phyloP scores from a whole-genome alignment of 92 coral and sea anemone species.

The Galaxea fascicularis region DNA sequence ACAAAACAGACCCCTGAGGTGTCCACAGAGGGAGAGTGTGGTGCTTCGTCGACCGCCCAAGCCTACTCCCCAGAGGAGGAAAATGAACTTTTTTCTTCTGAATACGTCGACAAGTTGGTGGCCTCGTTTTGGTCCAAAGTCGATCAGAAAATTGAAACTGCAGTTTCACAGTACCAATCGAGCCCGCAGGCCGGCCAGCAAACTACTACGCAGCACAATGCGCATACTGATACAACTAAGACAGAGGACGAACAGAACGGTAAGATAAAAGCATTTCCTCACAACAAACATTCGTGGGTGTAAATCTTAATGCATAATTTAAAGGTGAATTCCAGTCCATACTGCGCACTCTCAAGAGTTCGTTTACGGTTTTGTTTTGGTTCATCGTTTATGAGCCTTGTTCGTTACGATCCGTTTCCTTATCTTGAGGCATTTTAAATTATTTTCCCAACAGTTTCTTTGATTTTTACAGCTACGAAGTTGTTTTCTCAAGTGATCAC shows the following conservation, averaged over 20 bases:
- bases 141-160: constrained; percentile 74
- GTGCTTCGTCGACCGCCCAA: not conserved
- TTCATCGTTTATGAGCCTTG: too few relatives aligned
- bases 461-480: too few relatives aligned
- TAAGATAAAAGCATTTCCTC: not conserved
- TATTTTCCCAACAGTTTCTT: too few relatives aligned
- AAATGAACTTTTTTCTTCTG: constrained; percentile 59
- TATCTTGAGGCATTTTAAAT: too few relatives aligned
- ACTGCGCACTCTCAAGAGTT: too few relatives aligned
- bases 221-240: not conserved
- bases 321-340: too few relatives aligned
- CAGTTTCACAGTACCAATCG: constrained; percentile 49
- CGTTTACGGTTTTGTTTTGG: too few relatives aligned
- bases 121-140: constrained; percentile 81
- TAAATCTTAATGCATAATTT: too few relatives aligned
- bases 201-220: constrained; percentile 1
- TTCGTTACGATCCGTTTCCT: too few relatives aligned
- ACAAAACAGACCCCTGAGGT: not conserved
- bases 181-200: constrained; percentile 47
- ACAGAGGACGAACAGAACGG: constrained; percentile 22
- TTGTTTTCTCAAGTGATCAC: too few relatives aligned
- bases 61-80: constrained; percentile 46
- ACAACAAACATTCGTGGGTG: too few relatives aligned
- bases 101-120: constrained; percentile 78
- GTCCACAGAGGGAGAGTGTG: constrained; percentile 5